Evolutionary conservation across 2,797 vertebrate genomes (phyloP), one percentile per base, ranked within the genome.

Genomic region (Lerista edwardsae): DNA sequence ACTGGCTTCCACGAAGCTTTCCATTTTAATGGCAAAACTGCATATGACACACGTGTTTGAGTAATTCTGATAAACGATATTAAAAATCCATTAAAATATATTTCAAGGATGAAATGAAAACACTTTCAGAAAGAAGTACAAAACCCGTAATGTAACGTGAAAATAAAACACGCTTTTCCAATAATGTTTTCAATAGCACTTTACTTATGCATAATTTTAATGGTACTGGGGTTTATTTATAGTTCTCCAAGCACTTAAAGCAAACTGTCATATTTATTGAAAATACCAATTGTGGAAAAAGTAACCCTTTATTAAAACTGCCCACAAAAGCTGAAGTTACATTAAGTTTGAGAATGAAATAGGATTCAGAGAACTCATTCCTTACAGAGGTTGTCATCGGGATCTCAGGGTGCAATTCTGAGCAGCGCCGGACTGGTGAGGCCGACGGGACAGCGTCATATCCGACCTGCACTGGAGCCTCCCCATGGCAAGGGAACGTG

Each of bases 141-240:
- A 15, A 59, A 75, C 19, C 21, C 21, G 59, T 75, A 67, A 85
- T 59, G 62, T 65, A 57, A 57, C 67, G 75, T 51, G 67, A 36
- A 67, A 57, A 85, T 67, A 44, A 67, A 84, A 79, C 41, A 59
- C 27, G 34, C 77, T 57, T 29, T 59, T 67, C 59, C n/a, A 51
- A 69, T 61, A 62, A 47, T 47, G 27, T 5, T 27, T 84, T 84
- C 44, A 79, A 73, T 55, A 19, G 27, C 19, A 6, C 12, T 31
- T 79, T 74, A 57, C 25, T 78, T 62, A 19, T 0, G 44, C 27
- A 29, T 57, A 74, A 65, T 27, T 74, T 65, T 79, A 79, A 79
- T 65, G 31, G 44, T 65, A 19, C 44, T 73, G 17, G 21, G 9
- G 21, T 27, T 74, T 71, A 72, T 47, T 84, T 74, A 74, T 74